phyloP scores from a whole-genome alignment of 2,797 vertebrate genomes.

The Hippocampus kuda region DNA sequence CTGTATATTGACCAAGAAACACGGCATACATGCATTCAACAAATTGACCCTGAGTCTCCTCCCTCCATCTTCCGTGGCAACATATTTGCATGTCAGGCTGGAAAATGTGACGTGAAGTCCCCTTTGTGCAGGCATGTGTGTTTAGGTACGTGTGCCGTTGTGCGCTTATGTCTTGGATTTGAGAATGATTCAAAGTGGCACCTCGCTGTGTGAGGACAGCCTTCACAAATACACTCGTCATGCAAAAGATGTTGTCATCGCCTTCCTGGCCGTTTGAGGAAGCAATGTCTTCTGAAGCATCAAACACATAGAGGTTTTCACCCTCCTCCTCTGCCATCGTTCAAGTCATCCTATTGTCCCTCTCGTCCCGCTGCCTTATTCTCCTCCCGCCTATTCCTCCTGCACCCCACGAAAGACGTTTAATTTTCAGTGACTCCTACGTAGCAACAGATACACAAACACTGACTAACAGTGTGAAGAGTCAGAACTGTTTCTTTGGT shows the following conservation, averaged over 20 bases:
- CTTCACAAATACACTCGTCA: constrained; percentile 88
- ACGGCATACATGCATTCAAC: constrained; percentile 12
- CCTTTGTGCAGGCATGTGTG: constrained; percentile 33
- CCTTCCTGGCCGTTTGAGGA: constrained; percentile 58
- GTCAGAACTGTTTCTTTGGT: neutral
- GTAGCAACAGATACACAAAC: constrained; percentile 14
- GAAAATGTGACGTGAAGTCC: constrained; percentile 81
- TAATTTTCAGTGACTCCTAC: constrained; percentile 19
- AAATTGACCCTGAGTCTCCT: constrained; percentile 38
- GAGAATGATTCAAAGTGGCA: constrained; percentile 89
- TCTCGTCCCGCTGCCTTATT: constrained; percentile 34
- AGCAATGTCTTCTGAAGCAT: constrained; percentile 62
- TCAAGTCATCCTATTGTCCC: constrained; percentile 57
- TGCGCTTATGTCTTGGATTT: constrained; percentile 56
- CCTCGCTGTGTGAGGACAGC: constrained; percentile 77
- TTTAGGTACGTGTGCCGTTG: constrained; percentile 33
- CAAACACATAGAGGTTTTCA: constrained; percentile 51
- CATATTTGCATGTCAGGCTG: constrained; percentile 66
- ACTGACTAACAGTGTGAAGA: constrained; percentile 3
- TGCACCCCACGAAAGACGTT: constrained; percentile 27
- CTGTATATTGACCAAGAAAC: constrained; percentile 35
- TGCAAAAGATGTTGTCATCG: constrained; percentile 64
- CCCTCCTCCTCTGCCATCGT: constrained; percentile 45
- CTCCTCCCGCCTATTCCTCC: constrained; percentile 25
- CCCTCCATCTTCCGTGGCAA: constrained; percentile 22